A percentile compares a stretch with the other conserved stretches of the same genome.
Evolutionary conservation across 2,797 vertebrate genomes (phyloP).

Genomic region (Pseudotriccus pelzelni): DNA sequence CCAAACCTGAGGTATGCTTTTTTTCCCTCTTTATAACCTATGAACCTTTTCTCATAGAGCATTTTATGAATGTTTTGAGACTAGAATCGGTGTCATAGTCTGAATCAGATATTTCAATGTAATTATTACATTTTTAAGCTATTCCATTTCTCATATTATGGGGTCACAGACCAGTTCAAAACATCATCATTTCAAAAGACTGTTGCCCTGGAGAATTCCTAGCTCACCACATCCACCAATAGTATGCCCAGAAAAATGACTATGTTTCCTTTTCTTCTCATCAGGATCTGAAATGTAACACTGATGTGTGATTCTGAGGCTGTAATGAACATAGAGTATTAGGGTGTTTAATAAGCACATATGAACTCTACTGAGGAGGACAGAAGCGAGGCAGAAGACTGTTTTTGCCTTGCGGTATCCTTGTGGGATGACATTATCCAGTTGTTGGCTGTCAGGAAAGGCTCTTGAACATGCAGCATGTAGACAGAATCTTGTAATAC

Average conservation of each 20-base stretch:
- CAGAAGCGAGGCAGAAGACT: neutral
- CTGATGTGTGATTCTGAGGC: neutral
- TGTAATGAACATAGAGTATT: neutral
- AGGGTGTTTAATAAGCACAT: neutral
- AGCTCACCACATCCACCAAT: neutral
- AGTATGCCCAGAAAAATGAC: neutral
- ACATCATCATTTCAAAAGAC: neutral
- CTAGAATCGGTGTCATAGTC: neutral
- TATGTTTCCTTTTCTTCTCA: neutral
- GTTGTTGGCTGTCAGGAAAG: neutral
- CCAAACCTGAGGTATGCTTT: neutral
- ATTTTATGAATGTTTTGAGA: neutral
- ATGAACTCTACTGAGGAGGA: neutral
- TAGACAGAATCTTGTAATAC: neutral
- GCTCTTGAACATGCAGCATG: neutral
- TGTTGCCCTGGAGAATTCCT: neutral
- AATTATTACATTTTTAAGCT: neutral
- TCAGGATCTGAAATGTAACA: neutral
- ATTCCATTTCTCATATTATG: neutral
- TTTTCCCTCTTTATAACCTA: neutral
- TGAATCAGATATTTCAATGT: neutral
- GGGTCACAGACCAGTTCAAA: neutral
- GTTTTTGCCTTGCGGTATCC: neutral
- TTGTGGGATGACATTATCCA: neutral
- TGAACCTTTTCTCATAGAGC: neutral